Percentiles rank a stretch among this genome's conserved stretches.
Evolutionary conservation across 2,888 invertebrate genomes (phyloP).

Genomic region (Baccha elongata): DNA sequence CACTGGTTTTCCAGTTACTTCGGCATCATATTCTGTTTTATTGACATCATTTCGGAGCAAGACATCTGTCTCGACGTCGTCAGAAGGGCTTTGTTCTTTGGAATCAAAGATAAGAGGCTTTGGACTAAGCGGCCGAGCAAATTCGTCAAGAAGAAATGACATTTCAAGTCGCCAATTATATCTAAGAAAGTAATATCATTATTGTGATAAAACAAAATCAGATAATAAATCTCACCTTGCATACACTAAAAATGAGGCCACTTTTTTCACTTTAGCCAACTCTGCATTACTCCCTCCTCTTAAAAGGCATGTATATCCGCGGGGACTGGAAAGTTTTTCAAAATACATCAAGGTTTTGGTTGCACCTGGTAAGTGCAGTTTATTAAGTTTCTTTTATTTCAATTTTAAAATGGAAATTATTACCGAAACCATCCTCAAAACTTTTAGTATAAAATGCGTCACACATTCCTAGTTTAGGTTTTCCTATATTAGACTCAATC

Average conservation of each 20-base stretch:
- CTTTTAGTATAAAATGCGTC: conserved; percentile 89
- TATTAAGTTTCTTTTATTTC: no score
- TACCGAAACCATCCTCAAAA: conserved; percentile 83
- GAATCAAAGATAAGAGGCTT: conserved; percentile 83
- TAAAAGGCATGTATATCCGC: conserved; percentile 94
- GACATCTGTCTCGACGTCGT: conserved; percentile 62
- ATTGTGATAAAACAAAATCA: background rate
- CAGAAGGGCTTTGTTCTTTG: conserved; percentile 80
- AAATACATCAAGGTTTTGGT: conserved; percentile 96
- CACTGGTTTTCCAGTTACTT: conserved; percentile 6
- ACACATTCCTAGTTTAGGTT: conserved; percentile 92
- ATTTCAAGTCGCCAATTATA: conserved; percentile 97
- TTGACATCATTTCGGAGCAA: conserved; percentile 56
- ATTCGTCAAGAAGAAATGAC: conserved; percentile 94
- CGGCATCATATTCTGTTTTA: conserved; percentile 59
- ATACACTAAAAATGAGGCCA: conserved; percentile 90
- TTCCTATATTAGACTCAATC: conserved; percentile 92
- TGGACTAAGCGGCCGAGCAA: conserved; percentile 87
- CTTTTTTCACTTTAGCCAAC: conserved; percentile 91
- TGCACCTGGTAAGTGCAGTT: conserved; percentile 82
- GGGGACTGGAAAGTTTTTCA: conserved; percentile 92
- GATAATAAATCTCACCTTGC: conserved; percentile 79
- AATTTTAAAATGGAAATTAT: conserved; percentile 13
- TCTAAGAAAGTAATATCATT: conserved; percentile 76
- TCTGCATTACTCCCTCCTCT: conserved; percentile 92